Percentiles rank a stretch among this genome's conserved stretches.
phyloP scores from a whole-genome alignment of 2,113 vertebrate genomes.

The Astur gentilis region DNA sequence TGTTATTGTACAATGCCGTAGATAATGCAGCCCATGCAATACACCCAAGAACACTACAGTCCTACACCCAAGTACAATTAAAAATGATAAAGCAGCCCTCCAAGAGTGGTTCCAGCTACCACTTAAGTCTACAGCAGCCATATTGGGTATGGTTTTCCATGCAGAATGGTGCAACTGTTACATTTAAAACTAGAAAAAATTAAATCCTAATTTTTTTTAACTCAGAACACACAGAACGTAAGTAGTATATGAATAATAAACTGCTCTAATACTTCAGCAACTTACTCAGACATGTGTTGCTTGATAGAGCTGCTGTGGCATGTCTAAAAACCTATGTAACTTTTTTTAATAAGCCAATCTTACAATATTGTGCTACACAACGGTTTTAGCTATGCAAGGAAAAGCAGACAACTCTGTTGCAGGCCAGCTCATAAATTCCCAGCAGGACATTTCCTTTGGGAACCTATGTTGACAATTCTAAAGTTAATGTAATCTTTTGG shows the following conservation, averaged over 20 bases:
- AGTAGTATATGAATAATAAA: constrained; percentile 67
- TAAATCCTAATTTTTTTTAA: constrained; percentile 65
- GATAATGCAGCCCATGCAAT: constrained; percentile 90
- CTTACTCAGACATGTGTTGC: constrained; percentile 49
- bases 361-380: constrained; percentile 58
- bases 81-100: constrained; percentile 77
- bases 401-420: constrained; percentile 60
- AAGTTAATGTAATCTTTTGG: not conserved
- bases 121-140: constrained; percentile 77
- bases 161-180: constrained; percentile 72
- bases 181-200: constrained; percentile 68
- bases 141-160: constrained; percentile 76
- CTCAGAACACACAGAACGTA: constrained; percentile 66
- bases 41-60: constrained; percentile 88
- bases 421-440: constrained; percentile 43
- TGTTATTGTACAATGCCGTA: constrained; percentile 85
- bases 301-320: constrained; percentile 58
- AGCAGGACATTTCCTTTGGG: not conserved
- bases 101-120: constrained; percentile 76
- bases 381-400: constrained; percentile 58
- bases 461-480: constrained; percentile 18
- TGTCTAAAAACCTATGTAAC: constrained; percentile 19
- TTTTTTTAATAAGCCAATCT: constrained; percentile 53
- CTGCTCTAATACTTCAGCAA: constrained; percentile 65
- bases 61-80: constrained; percentile 79